Evolutionary conservation across 2,797 vertebrate species (phyloP), one percentile per base, ranked within the genome.

Genomic region (Enteromius argenteus): DNA sequence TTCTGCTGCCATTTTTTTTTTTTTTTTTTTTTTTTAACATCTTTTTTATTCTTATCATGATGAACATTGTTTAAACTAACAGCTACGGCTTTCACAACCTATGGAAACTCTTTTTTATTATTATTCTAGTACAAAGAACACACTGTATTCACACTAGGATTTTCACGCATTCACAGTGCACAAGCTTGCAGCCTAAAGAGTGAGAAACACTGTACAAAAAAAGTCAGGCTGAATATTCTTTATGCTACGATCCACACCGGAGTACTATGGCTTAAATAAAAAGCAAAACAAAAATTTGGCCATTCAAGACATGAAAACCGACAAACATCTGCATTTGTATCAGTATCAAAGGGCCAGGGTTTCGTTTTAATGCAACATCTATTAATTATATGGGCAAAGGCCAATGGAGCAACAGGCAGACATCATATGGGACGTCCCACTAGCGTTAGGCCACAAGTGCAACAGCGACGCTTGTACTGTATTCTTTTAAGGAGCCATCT

Each of bases 141-240:
- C 96, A 87, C 94, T 94, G 92, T 93, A 91, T 88, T 97, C 96
- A 97, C 96, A 96, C 95, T 96, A 97, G 94, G 94, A 96, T 94
- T 96, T 92, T 95, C 96, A 96, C 96, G 94, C 97, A 96, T 96
- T 96, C 96, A 98, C 97, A 97, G 96, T 95, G 96, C 93, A 97
- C 96, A 96, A 97, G 96, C 96, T 96, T 96, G 95, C 95, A 96
- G 95, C 95, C 96, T 97, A 96, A 96, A 95, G 92, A 87, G 90
- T 88, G 58, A 87, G 79, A 87, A 92, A 89, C 91, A 90, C 91
- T 92, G 91, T 91, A 95, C 91, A 93, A 89, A 90, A 86, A 83
- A 89, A 87, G 19, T 86, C 87, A 73, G 85, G 85, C 85, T 85
- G n/a, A 85, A 71, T 72, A 58, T 80, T 56, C 42, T 87, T 86